Conservation (phyloP, 2,888 invertebrate genomes). For the Hetaerina titia region DNA sequence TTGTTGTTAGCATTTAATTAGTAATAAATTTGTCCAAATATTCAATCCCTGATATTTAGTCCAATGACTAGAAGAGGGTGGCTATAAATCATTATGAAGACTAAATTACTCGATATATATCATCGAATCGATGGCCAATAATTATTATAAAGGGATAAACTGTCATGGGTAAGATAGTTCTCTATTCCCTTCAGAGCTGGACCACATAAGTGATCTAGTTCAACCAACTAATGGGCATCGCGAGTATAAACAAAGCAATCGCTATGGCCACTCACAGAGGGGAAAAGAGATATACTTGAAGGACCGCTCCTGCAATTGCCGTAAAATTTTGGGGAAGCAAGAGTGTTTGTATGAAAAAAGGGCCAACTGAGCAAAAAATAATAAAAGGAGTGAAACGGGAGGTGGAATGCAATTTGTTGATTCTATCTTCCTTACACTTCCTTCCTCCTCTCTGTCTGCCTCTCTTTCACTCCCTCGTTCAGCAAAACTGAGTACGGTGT, state of each 20-base stretch:
- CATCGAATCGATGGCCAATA: no score
- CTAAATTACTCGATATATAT: no score
- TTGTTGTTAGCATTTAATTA: no score
- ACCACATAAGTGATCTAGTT: neutral
- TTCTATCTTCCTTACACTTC: slow-evolving; percentile 1
- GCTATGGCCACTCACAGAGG: neutral
- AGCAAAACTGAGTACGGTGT: neutral
- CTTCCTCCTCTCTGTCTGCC: neutral
- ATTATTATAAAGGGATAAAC: no score
- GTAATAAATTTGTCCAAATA: no score
- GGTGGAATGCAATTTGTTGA: slow-evolving; percentile 58
- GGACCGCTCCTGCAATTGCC: neutral
- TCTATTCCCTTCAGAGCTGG: no score
- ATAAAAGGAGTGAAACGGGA: neutral
- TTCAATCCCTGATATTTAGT: no score
- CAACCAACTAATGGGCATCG: neutral
- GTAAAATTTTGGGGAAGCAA: neutral
- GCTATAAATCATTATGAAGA: no score
- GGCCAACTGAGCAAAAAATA: neutral
- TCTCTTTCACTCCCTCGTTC: neutral
- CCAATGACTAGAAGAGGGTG: no score
- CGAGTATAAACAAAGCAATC: neutral
- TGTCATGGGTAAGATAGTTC: no score
- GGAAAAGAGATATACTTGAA: neutral
- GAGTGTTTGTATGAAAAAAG: neutral